phyloP scores from a whole-genome alignment of 2,888 invertebrate species.

The Gastrophysa polygoni region DNA sequence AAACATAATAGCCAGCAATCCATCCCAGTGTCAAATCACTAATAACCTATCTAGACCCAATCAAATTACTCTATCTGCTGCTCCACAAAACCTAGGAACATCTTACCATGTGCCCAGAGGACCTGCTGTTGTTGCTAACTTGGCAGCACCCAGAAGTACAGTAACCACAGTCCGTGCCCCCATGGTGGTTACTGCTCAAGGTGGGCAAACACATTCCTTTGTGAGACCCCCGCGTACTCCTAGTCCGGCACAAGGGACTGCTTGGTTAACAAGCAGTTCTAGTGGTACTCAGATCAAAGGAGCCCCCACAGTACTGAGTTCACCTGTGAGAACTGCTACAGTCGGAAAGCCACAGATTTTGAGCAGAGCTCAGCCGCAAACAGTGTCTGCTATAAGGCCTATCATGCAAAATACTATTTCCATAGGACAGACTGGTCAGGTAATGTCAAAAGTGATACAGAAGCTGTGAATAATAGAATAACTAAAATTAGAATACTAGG shows the following conservation, averaged over 20 bases:
- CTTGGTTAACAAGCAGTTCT: conserved; percentile 53
- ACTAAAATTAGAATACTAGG: too few relatives aligned
- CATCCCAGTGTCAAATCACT: conserved; percentile 36
- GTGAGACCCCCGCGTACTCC: conserved; percentile 55
- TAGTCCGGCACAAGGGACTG: conserved; percentile 55
- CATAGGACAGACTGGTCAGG: conserved; percentile 54
- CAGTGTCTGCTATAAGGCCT: conserved; percentile 52
- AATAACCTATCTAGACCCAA: conserved; percentile 49
- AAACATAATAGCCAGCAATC: conserved; percentile 34
- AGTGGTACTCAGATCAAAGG: conserved; percentile 56
- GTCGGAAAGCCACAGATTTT: conserved; percentile 53
- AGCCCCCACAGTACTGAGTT: conserved; percentile 53
- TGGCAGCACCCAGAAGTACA: conserved; percentile 71
- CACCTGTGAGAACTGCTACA: conserved; percentile 53
- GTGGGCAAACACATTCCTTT: conserved; percentile 49
- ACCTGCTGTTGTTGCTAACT: conserved; percentile 76
- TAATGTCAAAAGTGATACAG: too few relatives aligned
- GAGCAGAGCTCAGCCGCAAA: conserved; percentile 50
- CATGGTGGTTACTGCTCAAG: conserved; percentile 54
- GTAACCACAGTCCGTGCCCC: conserved; percentile 61
- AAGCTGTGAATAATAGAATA: too few relatives aligned
- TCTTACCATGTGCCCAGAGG: conserved; percentile 63
- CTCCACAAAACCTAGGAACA: conserved; percentile 51
- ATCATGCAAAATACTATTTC: conserved; percentile 57
- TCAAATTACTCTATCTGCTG: conserved; percentile 55